Conservation (phyloP, 2,888 invertebrate genomes). For the Kryphioiulus occultus region DNA sequence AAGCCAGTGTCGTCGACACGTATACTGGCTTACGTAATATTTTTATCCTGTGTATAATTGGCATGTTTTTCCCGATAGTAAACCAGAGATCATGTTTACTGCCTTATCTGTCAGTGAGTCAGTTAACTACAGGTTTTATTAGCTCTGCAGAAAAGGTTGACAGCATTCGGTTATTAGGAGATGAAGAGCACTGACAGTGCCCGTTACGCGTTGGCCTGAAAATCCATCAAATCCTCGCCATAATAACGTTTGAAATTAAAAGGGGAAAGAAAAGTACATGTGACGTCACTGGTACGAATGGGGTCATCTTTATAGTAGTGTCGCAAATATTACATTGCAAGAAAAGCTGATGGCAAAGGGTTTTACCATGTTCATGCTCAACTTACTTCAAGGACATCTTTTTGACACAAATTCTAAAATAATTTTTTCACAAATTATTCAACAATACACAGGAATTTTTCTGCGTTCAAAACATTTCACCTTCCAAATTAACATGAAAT, state of each 20-base stretch:
- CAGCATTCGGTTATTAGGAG: background rate
- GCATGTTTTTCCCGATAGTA: background rate
- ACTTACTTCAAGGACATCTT: too few species aligned
- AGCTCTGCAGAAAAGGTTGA: background rate
- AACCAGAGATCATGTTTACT: background rate
- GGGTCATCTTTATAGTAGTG: background rate
- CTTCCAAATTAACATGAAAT: too few species aligned
- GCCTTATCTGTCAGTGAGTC: constrained; percentile 8
- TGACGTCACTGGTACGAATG: background rate
- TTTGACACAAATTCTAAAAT: too few species aligned
- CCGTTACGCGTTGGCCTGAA: too few species aligned
- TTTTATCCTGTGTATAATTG: background rate
- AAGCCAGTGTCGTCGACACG: background rate
- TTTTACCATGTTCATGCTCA: too few species aligned
- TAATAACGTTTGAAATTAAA: background rate
- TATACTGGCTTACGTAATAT: background rate
- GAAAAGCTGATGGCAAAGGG: background rate
- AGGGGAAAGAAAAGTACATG: background rate
- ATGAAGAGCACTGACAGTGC: too few species aligned
- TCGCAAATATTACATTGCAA: background rate
- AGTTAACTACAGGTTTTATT: background rate
- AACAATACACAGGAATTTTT: too few species aligned
- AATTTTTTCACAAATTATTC: too few species aligned
- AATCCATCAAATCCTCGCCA: background rate
- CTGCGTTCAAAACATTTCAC: too few species aligned